These are phyloP conservation scores for Lasioglossum lativentre DNA, from an alignment of 2,888 invertebrate species.

Conservation along the genomic window DNA sequence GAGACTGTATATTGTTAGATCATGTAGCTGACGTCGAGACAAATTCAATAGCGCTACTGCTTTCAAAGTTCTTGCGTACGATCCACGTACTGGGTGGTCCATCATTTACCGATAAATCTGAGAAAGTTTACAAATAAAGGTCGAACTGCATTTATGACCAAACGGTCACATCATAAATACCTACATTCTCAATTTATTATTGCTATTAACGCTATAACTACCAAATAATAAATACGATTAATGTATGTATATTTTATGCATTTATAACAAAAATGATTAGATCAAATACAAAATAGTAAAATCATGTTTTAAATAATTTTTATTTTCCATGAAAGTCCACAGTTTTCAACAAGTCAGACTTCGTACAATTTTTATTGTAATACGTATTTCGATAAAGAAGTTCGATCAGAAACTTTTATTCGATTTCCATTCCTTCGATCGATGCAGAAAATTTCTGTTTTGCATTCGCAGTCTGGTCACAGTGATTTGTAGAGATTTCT, in stretches of 20 bases:
- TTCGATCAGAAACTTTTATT: neutral
- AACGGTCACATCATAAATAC: no score
- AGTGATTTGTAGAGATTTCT: neutral
- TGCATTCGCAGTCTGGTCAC: neutral
- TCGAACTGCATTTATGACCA: neutral
- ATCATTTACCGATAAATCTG: neutral
- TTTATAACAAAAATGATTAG: neutral
- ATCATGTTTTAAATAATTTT: neutral
- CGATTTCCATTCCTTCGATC: neutral
- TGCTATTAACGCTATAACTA: neutral
- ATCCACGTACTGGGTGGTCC: neutral
- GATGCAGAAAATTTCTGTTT: neutral
- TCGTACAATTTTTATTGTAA: neutral
- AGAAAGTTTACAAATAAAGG: neutral
- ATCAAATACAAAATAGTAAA: no score
- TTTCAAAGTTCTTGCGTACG: conserved; percentile 7
- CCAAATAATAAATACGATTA: neutral
- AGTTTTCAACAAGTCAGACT: no score
- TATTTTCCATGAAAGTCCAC: neutral
- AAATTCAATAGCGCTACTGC: conserved; percentile 16
- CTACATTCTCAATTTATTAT: neutral
- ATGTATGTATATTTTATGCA: neutral
- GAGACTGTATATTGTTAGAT: conserved; percentile 13
- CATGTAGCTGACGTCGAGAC: conserved; percentile 16
- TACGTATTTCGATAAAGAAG: neutral